These are phyloP conservation scores for Xiphophorus hellerii DNA, from an alignment of 2,113 vertebrate genomes.

Conservation along the genomic window DNA sequence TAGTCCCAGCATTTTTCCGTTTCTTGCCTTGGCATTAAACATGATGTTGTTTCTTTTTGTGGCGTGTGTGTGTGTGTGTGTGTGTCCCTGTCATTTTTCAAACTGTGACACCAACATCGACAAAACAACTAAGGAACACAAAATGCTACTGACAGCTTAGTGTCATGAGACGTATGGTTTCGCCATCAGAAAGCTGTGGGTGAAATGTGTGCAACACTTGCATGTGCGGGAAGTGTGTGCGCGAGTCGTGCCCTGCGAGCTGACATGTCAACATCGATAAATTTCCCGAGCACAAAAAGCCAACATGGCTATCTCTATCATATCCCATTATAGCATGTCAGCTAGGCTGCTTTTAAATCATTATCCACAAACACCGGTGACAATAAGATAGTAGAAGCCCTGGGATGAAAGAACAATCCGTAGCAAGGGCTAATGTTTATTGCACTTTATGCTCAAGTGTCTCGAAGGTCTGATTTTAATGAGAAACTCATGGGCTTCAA, in stretches of 20 bases:
- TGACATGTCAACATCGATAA: conserved; percentile 22
- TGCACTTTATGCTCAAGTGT: conserved; percentile 35
- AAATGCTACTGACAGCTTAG: conserved; percentile 21
- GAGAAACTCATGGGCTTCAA: conserved; percentile 34
- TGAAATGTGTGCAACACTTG: conserved; percentile 24
- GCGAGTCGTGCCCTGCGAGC: not conserved
- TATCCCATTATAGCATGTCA: conserved; percentile 48
- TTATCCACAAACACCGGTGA: conserved; percentile 39
- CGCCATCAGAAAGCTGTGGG: conserved; percentile 13
- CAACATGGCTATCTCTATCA: conserved; percentile 34
- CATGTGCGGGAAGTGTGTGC: not conserved
- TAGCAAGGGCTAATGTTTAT: conserved; percentile 59
- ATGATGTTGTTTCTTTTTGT: not conserved
- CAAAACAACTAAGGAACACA: conserved; percentile 30
- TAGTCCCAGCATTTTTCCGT: not conserved
- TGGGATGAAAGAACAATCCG: conserved; percentile 51
- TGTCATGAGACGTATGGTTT: conserved; percentile 36
- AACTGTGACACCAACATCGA: conserved; percentile 33
- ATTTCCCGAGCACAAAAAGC: conserved; percentile 39
- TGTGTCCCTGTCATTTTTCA: not conserved
- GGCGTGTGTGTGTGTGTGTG: too few relatives aligned
- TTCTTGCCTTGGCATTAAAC: not conserved
- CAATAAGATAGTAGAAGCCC: conserved; percentile 48
- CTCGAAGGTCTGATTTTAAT: conserved; percentile 47
- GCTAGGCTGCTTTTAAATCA: conserved; percentile 51